phyloP scores from a whole-genome alignment of 2,888 invertebrate species.

The Melieria crassipennis region DNA sequence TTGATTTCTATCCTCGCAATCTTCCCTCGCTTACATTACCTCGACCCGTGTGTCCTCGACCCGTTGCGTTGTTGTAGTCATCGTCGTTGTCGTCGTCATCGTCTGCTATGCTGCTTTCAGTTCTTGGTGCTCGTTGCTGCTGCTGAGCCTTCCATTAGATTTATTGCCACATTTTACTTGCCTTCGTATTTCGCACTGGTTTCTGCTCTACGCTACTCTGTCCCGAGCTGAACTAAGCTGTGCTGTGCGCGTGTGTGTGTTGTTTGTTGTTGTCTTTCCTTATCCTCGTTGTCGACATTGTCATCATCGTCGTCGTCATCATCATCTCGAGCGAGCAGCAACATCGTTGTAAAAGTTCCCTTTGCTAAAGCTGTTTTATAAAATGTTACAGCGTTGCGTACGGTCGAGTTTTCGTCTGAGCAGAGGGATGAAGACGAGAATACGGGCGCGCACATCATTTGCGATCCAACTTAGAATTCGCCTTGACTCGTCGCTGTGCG shows the following conservation, averaged over 20 bases:
- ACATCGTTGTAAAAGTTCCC: not conserved
- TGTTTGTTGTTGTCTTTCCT: not conserved
- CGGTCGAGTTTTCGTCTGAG: no score
- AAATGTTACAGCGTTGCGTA: slow-evolving; percentile 23
- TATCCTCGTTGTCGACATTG: slow-evolving; percentile 13
- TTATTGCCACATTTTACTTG: slow-evolving; percentile 60
- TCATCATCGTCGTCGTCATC: slow-evolving; percentile 20
- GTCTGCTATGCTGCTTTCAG: slow-evolving; percentile 37
- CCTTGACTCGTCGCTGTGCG: not conserved
- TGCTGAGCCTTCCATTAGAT: slow-evolving; percentile 48
- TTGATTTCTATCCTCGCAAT: slow-evolving; percentile 22
- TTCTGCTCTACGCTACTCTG: slow-evolving; percentile 9
- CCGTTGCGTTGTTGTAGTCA: not conserved
- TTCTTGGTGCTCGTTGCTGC: not conserved
- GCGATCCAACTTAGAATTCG: no score
- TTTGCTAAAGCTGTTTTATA: slow-evolving; percentile 1
- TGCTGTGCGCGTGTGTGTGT: not conserved
- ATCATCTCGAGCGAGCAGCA: no score
- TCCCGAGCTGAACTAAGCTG: no score
- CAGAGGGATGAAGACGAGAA: no score
- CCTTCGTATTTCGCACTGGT: slow-evolving; percentile 35
- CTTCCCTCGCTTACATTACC: not conserved
- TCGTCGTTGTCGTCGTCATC: slow-evolving; percentile 32
- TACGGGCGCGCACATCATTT: no score
- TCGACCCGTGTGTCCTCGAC: not conserved